phyloP scores from a whole-genome alignment of 1,140 invertebrate species.

The Listronotus oregonensis region DNA sequence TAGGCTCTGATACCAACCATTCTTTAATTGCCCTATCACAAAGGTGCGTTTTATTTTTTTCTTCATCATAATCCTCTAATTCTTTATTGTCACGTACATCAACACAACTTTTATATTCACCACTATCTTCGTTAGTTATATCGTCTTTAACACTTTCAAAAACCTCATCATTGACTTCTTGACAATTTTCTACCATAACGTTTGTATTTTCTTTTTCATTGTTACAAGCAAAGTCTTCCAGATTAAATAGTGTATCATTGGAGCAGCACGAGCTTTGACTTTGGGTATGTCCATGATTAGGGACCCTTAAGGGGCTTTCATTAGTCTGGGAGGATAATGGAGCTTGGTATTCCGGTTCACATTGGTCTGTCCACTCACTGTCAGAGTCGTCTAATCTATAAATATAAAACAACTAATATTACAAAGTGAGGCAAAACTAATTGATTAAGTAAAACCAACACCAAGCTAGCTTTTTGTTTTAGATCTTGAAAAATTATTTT shows the following conservation, averaged over 20 bases:
- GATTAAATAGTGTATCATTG: constrained; percentile 65
- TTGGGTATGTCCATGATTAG: constrained; percentile 60
- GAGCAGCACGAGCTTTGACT: constrained; percentile 67
- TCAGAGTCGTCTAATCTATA: constrained; percentile 33
- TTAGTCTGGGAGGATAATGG: constrained; percentile 39
- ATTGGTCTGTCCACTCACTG: constrained; percentile 48
- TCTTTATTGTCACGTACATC: constrained; percentile 10
- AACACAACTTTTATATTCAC: background rate
- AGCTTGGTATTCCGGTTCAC: constrained; percentile 22
- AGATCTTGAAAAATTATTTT: too few relatives aligned
- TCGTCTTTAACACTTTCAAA: constrained; percentile 16
- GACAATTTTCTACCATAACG: background rate
- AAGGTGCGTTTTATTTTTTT: background rate
- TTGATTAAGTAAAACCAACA: background rate
- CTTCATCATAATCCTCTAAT: constrained; percentile 7
- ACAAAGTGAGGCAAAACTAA: background rate
- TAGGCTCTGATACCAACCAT: background rate
- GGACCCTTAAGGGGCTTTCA: constrained; percentile 43
- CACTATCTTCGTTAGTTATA: constrained; percentile 7
- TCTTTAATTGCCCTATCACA: background rate
- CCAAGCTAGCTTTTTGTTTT: too few relatives aligned
- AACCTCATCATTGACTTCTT: constrained; percentile 9
- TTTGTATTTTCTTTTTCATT: constrained; percentile 10
- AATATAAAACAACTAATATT: background rate
- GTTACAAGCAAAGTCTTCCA: constrained; percentile 57